Evolutionary conservation across 2,888 invertebrate species (phyloP).

Genomic region (Trisateles emortualis): DNA sequence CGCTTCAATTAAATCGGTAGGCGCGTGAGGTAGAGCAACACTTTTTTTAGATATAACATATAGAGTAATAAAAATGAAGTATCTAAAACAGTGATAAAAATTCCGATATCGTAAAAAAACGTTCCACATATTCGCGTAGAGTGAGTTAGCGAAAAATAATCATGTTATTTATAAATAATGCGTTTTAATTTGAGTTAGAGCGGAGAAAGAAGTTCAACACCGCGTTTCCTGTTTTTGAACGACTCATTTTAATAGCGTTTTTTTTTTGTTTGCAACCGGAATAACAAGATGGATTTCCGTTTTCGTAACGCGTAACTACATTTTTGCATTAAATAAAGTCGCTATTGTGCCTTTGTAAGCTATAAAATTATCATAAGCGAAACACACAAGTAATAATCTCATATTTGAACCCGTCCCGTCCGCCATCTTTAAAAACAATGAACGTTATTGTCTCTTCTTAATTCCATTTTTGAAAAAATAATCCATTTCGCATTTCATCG

Average conservation of each 20-base stretch:
- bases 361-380: slow-evolving; percentile 81
- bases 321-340: slow-evolving; percentile 67
- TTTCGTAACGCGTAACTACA: slow-evolving; percentile 56
- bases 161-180: slow-evolving; percentile 36
- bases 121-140: slow-evolving; percentile 9
- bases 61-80: slow-evolving; percentile 30
- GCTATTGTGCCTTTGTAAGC: slow-evolving; percentile 69
- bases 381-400: slow-evolving; percentile 78
- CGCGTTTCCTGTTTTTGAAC: slow-evolving; percentile 65
- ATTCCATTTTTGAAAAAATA: slow-evolving; percentile 87
- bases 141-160: slow-evolving; percentile 32
- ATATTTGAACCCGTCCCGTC: slow-evolving; percentile 75
- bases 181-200: slow-evolving; percentile 46
- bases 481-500: slow-evolving; percentile 85
- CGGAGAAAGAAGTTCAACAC: slow-evolving; percentile 58
- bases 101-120: slow-evolving; percentile 19
- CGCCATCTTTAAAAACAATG: slow-evolving; percentile 86
- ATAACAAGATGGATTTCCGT: slow-evolving; percentile 68
- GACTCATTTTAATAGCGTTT: slow-evolving; percentile 47
- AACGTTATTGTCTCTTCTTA: slow-evolving; percentile 86
- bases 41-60: slow-evolving; percentile 12
- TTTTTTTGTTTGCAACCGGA: slow-evolving; percentile 61
- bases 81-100: slow-evolving; percentile 34
- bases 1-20: slow-evolving; percentile 23
- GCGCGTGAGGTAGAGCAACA: slow-evolving; percentile 7